phyloP scores from a whole-genome alignment of 2,888 invertebrate genomes.

The Priocnemis perturbator region DNA sequence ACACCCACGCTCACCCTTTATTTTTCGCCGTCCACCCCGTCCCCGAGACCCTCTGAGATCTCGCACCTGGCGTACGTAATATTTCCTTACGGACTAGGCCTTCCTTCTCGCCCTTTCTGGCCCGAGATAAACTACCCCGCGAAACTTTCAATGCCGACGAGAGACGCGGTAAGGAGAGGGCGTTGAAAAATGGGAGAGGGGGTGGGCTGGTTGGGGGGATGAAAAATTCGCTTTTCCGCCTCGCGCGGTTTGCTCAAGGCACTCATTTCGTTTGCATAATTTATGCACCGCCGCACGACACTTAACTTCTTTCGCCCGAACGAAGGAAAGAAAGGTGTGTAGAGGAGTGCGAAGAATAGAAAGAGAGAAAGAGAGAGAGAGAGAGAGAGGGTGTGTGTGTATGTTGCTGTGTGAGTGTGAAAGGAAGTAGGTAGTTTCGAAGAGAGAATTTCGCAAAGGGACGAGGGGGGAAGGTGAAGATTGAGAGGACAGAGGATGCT shows the following conservation, averaged over 20 bases:
- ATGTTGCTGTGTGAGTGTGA: too few relatives aligned
- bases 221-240: slow-evolving; percentile 7
- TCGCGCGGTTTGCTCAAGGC: background rate
- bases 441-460: too few relatives aligned
- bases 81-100: background rate
- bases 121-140: background rate
- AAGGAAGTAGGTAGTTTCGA: background rate
- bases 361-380: background rate
- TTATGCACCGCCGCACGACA: background rate
- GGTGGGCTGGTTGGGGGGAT: background rate
- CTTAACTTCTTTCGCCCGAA: background rate
- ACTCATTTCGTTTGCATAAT: slow-evolving; percentile 10
- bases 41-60: background rate
- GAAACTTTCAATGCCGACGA: background rate
- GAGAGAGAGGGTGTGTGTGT: background rate
- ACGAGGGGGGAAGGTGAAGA: too few relatives aligned
- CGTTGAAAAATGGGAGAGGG: background rate
- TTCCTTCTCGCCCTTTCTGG: background rate
- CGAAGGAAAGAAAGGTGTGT: background rate
- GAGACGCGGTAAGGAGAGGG: background rate
- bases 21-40: background rate
- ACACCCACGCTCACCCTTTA: background rate
- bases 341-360: background rate
- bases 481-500: too few relatives aligned
- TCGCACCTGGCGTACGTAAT: background rate